phyloP scores from a whole-genome alignment of 2,113 vertebrate species.

The Platysteira castanea region DNA sequence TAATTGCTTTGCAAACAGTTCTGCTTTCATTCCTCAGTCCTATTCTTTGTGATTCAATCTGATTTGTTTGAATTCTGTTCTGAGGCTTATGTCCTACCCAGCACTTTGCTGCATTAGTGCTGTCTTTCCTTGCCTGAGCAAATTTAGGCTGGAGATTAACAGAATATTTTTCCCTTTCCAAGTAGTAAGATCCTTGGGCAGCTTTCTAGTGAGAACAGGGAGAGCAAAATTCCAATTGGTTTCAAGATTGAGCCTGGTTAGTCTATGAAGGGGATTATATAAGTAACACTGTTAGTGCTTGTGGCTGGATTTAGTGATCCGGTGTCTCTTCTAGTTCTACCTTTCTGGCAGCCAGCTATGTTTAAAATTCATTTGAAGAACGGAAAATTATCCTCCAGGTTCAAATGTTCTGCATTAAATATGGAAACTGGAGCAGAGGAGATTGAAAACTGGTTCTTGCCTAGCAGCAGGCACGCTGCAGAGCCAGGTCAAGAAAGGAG shows the following conservation, averaged over 20 bases:
- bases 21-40: neutral
- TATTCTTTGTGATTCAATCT: neutral
- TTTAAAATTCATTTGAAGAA: neutral
- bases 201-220: neutral
- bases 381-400: neutral
- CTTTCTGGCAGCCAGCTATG: neutral
- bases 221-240: neutral
- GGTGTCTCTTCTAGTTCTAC: neutral
- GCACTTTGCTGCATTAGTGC: neutral
- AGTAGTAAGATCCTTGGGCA: neutral
- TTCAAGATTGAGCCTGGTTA: neutral
- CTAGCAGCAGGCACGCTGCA: neutral
- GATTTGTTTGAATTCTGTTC: conserved; percentile 17
- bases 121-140: neutral
- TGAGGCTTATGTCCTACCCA: neutral
- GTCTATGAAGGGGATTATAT: neutral
- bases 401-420: neutral
- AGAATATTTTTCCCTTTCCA: conserved; percentile 25
- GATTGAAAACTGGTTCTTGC: neutral
- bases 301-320: neutral
- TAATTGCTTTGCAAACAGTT: conserved; percentile 13
- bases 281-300: neutral
- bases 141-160: neutral
- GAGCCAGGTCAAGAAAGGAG: neutral
- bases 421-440: neutral